phyloP scores from a whole-genome alignment of 2,113 vertebrate species.

The Chunga burmeisteri region DNA sequence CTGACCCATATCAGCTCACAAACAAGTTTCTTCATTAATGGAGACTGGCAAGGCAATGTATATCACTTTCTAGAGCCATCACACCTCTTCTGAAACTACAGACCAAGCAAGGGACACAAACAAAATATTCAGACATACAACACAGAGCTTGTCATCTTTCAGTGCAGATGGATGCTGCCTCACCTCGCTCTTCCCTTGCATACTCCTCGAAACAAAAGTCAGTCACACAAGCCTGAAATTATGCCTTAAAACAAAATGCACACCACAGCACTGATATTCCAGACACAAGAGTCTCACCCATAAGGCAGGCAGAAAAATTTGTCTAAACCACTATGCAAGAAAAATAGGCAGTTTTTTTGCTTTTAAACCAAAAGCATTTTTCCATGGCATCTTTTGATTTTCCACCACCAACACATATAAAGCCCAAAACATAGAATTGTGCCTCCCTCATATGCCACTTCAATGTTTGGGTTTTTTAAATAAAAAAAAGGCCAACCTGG shows the following conservation, averaged over 20 bases:
- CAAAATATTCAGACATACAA: background rate
- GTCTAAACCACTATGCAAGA: background rate
- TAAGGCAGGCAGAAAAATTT: background rate
- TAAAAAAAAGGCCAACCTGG: background rate
- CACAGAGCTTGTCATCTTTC: background rate
- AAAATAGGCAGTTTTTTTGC: background rate
- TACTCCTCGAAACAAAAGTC: background rate
- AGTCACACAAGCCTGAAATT: background rate
- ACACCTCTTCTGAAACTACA: background rate
- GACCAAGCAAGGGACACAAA: background rate
- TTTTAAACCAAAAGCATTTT: background rate
- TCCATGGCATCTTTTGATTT: background rate
- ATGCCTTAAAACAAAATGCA: background rate
- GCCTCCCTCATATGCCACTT: background rate
- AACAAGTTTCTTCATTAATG: background rate
- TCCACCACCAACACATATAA: background rate
- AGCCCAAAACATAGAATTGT: background rate
- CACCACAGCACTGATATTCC: background rate
- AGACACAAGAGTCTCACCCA: background rate
- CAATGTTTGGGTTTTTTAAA: background rate
- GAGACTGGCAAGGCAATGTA: fast-evolving
- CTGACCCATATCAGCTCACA: background rate
- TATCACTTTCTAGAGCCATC: background rate
- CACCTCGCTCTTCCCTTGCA: background rate
- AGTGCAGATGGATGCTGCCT: background rate